Base-by-base conservation (phyloP, 2,797 vertebrate species). In the Acomys russatus region DNA sequence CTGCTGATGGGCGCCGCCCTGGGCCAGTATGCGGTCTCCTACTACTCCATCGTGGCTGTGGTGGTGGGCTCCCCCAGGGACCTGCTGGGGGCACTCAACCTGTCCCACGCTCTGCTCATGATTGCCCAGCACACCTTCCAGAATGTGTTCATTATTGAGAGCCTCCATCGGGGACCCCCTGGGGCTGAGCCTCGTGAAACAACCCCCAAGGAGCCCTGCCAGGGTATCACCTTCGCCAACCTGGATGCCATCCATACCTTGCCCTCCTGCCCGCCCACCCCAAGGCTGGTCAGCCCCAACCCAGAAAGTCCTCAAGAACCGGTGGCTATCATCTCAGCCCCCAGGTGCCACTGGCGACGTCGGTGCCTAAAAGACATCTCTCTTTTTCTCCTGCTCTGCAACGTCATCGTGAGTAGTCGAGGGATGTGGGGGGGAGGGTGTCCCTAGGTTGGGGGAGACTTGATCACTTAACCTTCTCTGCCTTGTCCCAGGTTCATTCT, bases 81-180 rank as follows among this genome's bases (percentile, higher is more conserved):
- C 22, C 8, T 98, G 20, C 94, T 99, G 30, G 98, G 99, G 0
- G 98, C 97, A 0, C 99, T 99, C 71, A 99, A 99, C 98, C 98
- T 99, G 92, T 94, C 99, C 88, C 99, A 99, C 0, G 98, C 99
- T 0, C 92, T 99, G 86, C 98, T 99, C 2, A 99, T 99, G 98
- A 99, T 99, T 0, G 98, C 99, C 28, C 99, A 99, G 97, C 98
- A 99, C 51, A 99, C 98, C 91, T 98, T 99, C 97, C 99, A 99
- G 98, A 99, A 99, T 1, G 95, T 99, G 83, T 99, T 99, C 97
- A 99, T 99, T 78, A 99, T 99, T 0, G 99, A 99, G 97, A 99
- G 99, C n/a, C 99, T 99, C 33, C 99, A 99, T 88, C 98, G 99
- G 51, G 98, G 99, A 66, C 99, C 99, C 0, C 98, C 98, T 3